Conservation (phyloP, 2,797 vertebrate species). For the Poecilia picta region DNA sequence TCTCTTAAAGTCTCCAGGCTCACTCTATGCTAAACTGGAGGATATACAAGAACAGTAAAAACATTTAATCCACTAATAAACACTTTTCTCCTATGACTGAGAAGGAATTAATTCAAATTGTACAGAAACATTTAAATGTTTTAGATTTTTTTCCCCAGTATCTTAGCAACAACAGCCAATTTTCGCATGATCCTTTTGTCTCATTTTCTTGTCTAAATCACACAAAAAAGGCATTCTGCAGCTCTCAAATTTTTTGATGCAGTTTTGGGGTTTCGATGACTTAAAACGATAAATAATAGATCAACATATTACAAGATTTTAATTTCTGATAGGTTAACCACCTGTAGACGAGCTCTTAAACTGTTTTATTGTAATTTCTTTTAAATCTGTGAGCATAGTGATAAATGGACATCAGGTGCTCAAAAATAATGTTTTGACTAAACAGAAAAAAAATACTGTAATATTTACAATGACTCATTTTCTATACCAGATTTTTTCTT, state of each 20-base stretch:
- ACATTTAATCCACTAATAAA: background rate
- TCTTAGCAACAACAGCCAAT: background rate
- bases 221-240: constrained; percentile 10
- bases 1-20: background rate
- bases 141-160: background rate
- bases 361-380: background rate
- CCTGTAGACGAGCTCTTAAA: constrained; percentile 6
- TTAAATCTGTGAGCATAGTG: background rate
- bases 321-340: background rate
- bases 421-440: constrained; percentile 19
- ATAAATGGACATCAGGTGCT: constrained; percentile 4
- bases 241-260: constrained; percentile 16
- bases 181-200: background rate
- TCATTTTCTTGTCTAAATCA: constrained; percentile 3
- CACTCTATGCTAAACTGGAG: background rate
- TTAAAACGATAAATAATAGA: constrained; percentile 3
- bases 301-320: constrained; percentile 3
- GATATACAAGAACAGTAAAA: background rate
- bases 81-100: background rate
- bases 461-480: constrained; percentile 63
- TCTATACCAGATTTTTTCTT: constrained; percentile 47
- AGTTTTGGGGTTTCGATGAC: constrained; percentile 10
- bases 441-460: constrained; percentile 25
- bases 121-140: background rate
- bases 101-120: background rate